phyloP scores from a whole-genome alignment of 2,113 vertebrate species.

The Clarias macrocephalus region DNA sequence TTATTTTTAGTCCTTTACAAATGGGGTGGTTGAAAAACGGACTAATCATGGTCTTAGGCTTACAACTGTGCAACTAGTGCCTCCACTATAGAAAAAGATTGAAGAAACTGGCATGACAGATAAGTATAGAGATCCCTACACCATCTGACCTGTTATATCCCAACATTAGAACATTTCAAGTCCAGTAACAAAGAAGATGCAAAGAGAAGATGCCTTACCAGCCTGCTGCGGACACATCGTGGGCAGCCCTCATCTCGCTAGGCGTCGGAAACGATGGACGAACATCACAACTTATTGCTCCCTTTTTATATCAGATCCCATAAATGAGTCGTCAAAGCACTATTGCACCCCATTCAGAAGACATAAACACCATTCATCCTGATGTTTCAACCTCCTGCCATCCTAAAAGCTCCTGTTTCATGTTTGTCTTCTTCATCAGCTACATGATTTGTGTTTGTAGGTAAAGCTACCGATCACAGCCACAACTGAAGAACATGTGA shows the following conservation, averaged over 20 bases:
- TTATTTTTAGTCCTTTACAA: not conserved
- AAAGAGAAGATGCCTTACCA: not conserved
- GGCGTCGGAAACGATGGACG: too few relatives aligned
- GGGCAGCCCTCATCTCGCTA: too few relatives aligned
- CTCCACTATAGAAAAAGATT: not conserved
- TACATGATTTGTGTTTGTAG: too few relatives aligned
- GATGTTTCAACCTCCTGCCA: not conserved
- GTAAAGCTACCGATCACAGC: not conserved
- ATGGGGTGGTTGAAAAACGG: not conserved
- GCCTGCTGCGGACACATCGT: too few relatives aligned
- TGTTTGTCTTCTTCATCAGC: not conserved
- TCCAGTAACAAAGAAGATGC: not conserved
- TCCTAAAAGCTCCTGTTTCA: not conserved
- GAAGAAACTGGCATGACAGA: not conserved
- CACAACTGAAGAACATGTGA: not conserved
- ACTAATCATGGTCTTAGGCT: not conserved
- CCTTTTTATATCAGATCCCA: too few relatives aligned
- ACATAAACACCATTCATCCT: too few relatives aligned
- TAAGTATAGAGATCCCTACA: not conserved
- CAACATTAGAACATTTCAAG: not conserved
- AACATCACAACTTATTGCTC: too few relatives aligned
- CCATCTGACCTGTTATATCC: not conserved
- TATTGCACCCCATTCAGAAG: too few relatives aligned
- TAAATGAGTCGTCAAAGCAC: too few relatives aligned
- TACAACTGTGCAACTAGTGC: not conserved